Percentiles rank a stretch among this genome's conserved stretches.
These are phyloP conservation scores for Andrena bucephala DNA, from an alignment of 2,888 invertebrate species.

Conservation along the genomic window DNA sequence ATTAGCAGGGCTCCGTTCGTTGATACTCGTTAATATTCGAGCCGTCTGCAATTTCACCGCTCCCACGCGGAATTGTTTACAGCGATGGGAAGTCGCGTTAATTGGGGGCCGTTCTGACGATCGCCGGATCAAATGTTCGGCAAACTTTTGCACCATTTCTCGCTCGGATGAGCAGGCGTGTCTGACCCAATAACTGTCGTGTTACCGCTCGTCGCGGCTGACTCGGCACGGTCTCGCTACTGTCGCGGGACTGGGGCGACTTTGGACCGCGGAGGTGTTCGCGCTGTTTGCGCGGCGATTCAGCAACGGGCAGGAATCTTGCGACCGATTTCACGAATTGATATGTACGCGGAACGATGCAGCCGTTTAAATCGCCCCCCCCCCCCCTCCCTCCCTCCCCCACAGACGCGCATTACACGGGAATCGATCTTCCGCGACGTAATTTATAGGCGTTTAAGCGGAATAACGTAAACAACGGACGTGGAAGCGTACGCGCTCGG, in stretches of 20 bases:
- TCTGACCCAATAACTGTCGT: slow-evolving; percentile 54
- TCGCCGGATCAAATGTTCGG: background rate
- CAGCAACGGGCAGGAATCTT: background rate
- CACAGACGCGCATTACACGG: slow-evolving; percentile 38
- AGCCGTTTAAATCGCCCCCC: slow-evolving; percentile 21
- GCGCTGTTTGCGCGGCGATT: background rate
- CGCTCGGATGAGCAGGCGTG: background rate
- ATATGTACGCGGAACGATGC: background rate
- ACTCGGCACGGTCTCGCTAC: slow-evolving; percentile 61
- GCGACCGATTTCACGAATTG: slow-evolving; percentile 20
- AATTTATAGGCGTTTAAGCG: slow-evolving; percentile 58
- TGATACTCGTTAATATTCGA: background rate
- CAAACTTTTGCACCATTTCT: slow-evolving; percentile 10
- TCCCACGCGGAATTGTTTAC: background rate
- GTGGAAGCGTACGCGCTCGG: slow-evolving; percentile 17
- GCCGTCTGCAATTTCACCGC: background rate
- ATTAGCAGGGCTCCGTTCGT: background rate
- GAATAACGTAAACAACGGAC: slow-evolving; percentile 44
- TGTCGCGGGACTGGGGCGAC: slow-evolving; percentile 27
- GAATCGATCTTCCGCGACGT: slow-evolving; percentile 42
- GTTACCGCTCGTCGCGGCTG: slow-evolving; percentile 53
- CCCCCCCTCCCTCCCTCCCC: no score
- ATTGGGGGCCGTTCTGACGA: background rate
- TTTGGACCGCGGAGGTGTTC: slow-evolving; percentile 1
- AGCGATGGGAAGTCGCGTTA: background rate